Base-by-base conservation (phyloP, 2,797 vertebrate genomes). In the Heteromormyrus szaboi region DNA sequence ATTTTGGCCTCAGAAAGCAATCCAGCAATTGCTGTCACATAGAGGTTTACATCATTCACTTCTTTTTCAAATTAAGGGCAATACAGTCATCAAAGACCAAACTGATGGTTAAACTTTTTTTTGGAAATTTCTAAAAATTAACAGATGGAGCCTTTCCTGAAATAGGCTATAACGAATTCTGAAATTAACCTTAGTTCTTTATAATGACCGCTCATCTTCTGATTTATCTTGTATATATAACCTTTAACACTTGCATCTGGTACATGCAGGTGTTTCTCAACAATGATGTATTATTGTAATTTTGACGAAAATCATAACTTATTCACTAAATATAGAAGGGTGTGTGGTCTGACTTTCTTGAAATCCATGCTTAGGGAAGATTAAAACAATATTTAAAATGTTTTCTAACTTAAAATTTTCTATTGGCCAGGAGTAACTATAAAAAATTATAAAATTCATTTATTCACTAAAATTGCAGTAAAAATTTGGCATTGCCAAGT, bases 211-310 rank as follows among this genome's bases (percentile, higher is more conserved):
- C 72, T 44, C 72, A 44, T 79, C 72, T 44, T 84, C 46, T 84
- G 81, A 48, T 48, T 84, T 84, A 84, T 84, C 46, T 84, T 84
- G 81, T 14, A 50, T 84, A 84, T 50, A 48, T 48, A 48, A 84
- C 81, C 81, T 50, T 84, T 84, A 84, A 84, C 81, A 84, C 19
- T 84, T 48, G n/a, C 41, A 84, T 84, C 46, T 84, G 81, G 22
- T 48, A 29, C 11, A 79, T 79, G 41, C 72, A 79, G 72, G 33
- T 44, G 72, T 79, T 79, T 79, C 17, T 44, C 17, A 79, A n/a
- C 37, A 79, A 79, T 79, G 37, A 79, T 41, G 72, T 44, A 79
- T 44, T n/a, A 41, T 44, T 79, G 37, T 79, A 44, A 79, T 79
- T 79, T 79, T 79, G 37, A 79, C 72, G 14, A 37, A 79, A 79